Evolutionary conservation across 2,797 vertebrate genomes (phyloP), one percentile per base, ranked within the genome.

Genomic region (Oreochromis mossambicus): DNA sequence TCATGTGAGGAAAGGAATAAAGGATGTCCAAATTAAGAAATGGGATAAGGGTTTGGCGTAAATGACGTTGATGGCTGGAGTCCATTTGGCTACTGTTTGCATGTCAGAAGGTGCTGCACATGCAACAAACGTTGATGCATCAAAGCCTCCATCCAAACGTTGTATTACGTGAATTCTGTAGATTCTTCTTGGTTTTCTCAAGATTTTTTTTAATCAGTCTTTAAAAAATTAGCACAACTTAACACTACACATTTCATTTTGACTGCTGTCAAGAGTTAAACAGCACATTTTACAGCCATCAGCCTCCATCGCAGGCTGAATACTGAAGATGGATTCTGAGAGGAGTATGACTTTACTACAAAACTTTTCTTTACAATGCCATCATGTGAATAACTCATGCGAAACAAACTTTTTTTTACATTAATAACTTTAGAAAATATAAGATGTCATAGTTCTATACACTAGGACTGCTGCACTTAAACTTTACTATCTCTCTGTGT

Each of bases 11-110:
- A 73, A 48, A 19, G 24, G 24, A 32, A 48, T 73, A 6, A 7
- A 73, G 68, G 24, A 3, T 32, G 68, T 13, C 9, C 46, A 73
- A 73, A 73, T 73, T 73, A 73, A 73, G 68, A 50, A 73, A 73
- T 2, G 9, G 14, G 66, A 48, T 73, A 17, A 70, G 41, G 14
- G 26, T 50, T 73, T 48, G 43, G 15, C 0, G 1, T 73, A 19
- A 48, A 48, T 73, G 15, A 19, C 14, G 5, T 8, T 73, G 15
- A 11, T 73, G 68, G 68, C 41, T 73, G 24, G 8, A 48, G 43
- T 19, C 43, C 10, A 73, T 48, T 29, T 73, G 36, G 38, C 38
- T 26, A 3, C 21, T 26, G 21, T 70, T 70, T 70, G 21, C 3
- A 48, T 29, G 66, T 70, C 21, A 19, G 66, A 26, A 70, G 8